Conservation (phyloP, 2,113 vertebrate genomes). For the Elanoides forficatus region DNA sequence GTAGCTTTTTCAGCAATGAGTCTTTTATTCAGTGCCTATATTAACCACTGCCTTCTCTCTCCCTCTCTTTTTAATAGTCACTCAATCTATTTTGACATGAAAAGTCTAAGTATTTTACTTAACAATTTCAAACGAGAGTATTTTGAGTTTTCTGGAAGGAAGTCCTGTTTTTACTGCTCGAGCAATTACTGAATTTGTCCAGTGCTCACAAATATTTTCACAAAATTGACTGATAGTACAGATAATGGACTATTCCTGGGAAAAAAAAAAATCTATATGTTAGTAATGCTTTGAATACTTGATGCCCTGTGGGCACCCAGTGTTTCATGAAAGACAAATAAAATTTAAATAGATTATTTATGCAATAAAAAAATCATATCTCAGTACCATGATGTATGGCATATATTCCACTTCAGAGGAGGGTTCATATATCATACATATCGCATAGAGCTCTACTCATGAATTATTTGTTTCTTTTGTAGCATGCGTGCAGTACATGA, state of each 20-base stretch:
- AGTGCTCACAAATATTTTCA: background rate
- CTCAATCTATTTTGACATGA: background rate
- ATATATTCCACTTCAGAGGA: background rate
- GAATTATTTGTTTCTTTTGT: constrained; percentile 31
- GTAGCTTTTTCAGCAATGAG: background rate
- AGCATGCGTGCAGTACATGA: background rate
- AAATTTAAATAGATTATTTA: constrained; percentile 7
- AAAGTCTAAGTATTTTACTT: background rate
- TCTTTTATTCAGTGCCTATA: background rate
- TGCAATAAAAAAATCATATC: background rate
- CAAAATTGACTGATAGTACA: background rate
- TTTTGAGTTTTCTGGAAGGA: background rate
- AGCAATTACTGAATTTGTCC: accelerated
- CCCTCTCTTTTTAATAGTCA: background rate
- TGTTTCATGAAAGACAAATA: background rate
- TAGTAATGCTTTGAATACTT: background rate
- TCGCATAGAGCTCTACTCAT: background rate
- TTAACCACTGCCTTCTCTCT: background rate
- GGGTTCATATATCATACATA: background rate
- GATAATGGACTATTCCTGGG: background rate
- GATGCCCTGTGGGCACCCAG: background rate
- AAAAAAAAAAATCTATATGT: background rate
- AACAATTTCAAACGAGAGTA: background rate
- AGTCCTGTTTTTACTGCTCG: background rate
- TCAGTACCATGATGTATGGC: background rate